These are phyloP conservation scores for Leptoclinus maculatus DNA, from an alignment of 2,797 vertebrate species.

Conservation along the genomic window DNA sequence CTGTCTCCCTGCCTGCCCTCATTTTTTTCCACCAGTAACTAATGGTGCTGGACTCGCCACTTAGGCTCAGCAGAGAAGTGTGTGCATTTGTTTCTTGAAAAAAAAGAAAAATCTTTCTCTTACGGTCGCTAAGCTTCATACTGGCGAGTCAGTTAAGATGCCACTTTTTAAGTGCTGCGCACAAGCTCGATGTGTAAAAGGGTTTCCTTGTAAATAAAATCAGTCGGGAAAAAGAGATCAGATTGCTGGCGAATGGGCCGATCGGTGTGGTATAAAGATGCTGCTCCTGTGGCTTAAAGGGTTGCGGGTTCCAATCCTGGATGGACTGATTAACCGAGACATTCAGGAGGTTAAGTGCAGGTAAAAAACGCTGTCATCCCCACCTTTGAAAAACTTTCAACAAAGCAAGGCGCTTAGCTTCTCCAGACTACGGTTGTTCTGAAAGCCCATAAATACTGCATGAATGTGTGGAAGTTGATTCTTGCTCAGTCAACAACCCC, in stretches of 20 bases:
- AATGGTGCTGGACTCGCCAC: conserved; percentile 68
- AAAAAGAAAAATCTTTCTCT: conserved; percentile 2
- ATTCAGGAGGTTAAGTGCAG: not conserved
- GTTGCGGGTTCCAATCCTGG: not conserved
- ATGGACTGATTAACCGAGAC: not conserved
- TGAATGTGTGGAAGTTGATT: not conserved
- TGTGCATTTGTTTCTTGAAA: conserved; percentile 37
- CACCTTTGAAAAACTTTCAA: not conserved
- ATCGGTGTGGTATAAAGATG: not conserved
- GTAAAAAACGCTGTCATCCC: not conserved
- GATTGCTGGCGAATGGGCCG: not conserved
- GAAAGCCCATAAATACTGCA: not conserved
- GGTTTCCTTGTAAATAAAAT: not conserved
- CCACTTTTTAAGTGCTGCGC: conserved; percentile 24
- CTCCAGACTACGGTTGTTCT: not conserved
- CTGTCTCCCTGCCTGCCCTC: conserved; percentile 56
- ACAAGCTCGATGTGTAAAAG: conserved; percentile 13
- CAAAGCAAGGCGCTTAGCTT: not conserved
- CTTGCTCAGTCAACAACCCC: conserved; percentile 3
- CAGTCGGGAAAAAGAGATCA: not conserved
- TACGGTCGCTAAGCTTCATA: conserved; percentile 17
- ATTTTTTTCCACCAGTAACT: conserved; percentile 68
- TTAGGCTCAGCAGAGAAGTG: conserved; percentile 58
- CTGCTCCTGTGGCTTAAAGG: not conserved
- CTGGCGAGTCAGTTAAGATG: conserved; percentile 49